Conservation (phyloP, 2,797 vertebrate genomes). For the Sphaeramia orbicularis region DNA sequence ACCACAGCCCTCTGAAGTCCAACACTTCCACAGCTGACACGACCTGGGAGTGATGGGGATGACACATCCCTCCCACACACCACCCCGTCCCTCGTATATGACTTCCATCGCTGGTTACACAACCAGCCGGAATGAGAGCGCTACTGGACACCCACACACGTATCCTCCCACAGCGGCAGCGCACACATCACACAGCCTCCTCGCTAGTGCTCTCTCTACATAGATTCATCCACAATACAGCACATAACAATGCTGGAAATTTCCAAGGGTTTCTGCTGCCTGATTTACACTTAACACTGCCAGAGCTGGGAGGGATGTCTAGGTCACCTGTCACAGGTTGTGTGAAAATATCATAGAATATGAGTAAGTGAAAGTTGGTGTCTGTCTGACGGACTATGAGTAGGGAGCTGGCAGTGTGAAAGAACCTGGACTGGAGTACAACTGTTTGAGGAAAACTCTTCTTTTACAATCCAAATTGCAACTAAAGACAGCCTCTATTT, state of each 20-base stretch:
- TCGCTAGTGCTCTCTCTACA: constrained; percentile 33
- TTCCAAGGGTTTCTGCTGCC: constrained; percentile 55
- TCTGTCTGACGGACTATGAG: constrained; percentile 51
- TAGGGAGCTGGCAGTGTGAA: too few species aligned
- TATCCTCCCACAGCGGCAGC: constrained; percentile 77
- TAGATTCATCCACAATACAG: constrained; percentile 41
- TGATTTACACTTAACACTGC: constrained; percentile 67
- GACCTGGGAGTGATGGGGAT: constrained; percentile 83
- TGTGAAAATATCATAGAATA: constrained; percentile 41
- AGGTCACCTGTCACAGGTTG: constrained; percentile 64
- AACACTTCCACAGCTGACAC: constrained; percentile 79
- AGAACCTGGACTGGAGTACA: constrained; percentile 7
- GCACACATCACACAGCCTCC: constrained; percentile 68
- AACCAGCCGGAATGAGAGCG: constrained; percentile 79
- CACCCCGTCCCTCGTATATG: constrained; percentile 80
- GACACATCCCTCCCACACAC: constrained; percentile 85
- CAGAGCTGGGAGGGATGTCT: constrained; percentile 50
- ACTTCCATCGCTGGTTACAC: constrained; percentile 84
- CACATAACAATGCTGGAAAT: constrained; percentile 56
- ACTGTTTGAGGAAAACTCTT: constrained; percentile 3
- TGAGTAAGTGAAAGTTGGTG: constrained; percentile 41
- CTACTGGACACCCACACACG: constrained; percentile 82
- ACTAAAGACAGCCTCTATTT: constrained; percentile 12
- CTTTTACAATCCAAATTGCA: too few species aligned
- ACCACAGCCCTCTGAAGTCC: constrained; percentile 79